A percentile compares a stretch with the other conserved stretches of the same genome.
Evolutionary conservation across 2,888 invertebrate species (phyloP).

Genomic region (Drosophila mulleri): DNA sequence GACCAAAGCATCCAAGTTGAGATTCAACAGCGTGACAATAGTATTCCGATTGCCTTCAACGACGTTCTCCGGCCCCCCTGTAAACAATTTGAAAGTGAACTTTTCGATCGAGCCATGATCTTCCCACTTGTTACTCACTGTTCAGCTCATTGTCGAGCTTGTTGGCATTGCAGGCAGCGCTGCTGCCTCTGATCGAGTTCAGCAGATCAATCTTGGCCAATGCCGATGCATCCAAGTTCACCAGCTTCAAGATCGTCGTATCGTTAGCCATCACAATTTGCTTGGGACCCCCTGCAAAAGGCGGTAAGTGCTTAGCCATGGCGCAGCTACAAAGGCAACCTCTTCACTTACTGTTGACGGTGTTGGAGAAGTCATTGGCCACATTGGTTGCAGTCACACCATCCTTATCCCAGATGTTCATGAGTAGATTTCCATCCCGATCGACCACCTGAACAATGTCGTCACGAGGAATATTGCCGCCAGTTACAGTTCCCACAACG

Average conservation of each 20-base stretch:
- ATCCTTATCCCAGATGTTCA: slow-evolving; percentile 34
- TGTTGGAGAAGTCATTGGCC: slow-evolving; percentile 29
- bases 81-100: not conserved
- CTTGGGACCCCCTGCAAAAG: slow-evolving; percentile 38
- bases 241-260: slow-evolving; percentile 44
- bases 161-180: slow-evolving; percentile 52
- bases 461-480: not conserved
- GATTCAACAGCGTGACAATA: slow-evolving; percentile 43
- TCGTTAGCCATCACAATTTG: slow-evolving; percentile 52
- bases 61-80: slow-evolving; percentile 41
- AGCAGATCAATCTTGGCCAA: slow-evolving; percentile 42
- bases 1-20: slow-evolving; percentile 35
- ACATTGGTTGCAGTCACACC: not conserved
- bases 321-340: accelerated
- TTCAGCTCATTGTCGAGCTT: slow-evolving; percentile 33
- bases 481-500: slow-evolving; percentile 17
- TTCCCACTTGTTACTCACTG: slow-evolving; percentile 14
- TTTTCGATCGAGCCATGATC: not conserved
- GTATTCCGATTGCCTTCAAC: slow-evolving; percentile 55
- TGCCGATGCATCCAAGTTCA: slow-evolving; percentile 49
- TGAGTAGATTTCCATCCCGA: slow-evolving; percentile 29
- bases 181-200: slow-evolving; percentile 59
- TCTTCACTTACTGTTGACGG: slow-evolving; percentile 24
- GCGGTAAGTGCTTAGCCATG: not conserved
- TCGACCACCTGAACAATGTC: slow-evolving; percentile 38